These are phyloP conservation scores for Mohoua ochrocephala DNA, from an alignment of 2,113 vertebrate genomes.

Conservation along the genomic window DNA sequence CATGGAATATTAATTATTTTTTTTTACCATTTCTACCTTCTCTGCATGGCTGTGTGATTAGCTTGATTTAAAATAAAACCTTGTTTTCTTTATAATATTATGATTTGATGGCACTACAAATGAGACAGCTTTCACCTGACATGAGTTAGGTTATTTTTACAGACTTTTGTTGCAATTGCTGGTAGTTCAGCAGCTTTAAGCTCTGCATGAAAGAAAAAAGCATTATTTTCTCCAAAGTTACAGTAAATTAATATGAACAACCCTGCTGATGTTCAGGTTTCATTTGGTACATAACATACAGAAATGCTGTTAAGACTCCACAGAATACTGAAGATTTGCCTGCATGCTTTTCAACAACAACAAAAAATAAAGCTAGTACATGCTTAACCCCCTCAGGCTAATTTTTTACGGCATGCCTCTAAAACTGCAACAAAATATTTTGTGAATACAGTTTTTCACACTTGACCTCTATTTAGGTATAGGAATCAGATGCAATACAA, in stretches of 20 bases:
- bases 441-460: neutral
- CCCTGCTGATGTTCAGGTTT: neutral
- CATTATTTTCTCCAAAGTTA: neutral
- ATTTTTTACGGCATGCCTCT: neutral
- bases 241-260: neutral
- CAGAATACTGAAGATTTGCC: neutral
- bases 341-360: neutral
- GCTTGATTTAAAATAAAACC: constrained; percentile 14
- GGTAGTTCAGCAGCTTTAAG: neutral
- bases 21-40: neutral
- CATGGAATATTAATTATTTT: neutral
- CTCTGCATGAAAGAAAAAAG: neutral
- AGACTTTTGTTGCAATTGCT: neutral
- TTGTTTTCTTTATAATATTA: neutral
- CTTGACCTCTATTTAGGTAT: neutral
- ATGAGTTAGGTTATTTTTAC: neutral
- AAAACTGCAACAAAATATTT: neutral
- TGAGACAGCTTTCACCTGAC: neutral
- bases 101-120: neutral
- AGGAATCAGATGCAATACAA: neutral
- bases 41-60: neutral
- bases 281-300: neutral
- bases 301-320: neutral
- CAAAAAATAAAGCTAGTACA: neutral
- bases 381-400: neutral